Evolutionary conservation across 2,888 invertebrate species (phyloP).

Genomic region (Myathropa florea): DNA sequence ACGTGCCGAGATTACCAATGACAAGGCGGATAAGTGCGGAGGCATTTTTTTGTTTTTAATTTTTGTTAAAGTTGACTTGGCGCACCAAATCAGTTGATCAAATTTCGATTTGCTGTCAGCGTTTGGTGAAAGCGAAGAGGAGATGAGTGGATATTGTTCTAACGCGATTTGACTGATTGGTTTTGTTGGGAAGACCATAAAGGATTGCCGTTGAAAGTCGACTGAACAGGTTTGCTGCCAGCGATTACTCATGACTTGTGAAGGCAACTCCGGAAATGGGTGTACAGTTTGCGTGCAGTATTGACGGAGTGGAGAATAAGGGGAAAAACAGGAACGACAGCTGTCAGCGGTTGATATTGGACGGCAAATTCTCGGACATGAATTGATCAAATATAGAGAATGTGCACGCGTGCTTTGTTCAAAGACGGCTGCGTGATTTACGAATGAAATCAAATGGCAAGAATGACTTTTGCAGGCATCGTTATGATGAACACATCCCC

Average conservation of each 20-base stretch:
- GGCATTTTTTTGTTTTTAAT: background rate
- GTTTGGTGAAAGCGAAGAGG: background rate
- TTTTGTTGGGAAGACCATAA: slow-evolving; percentile 22
- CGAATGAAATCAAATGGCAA: too few species aligned
- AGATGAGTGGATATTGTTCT: background rate
- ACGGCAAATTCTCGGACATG: too few species aligned
- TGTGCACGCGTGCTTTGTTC: too few species aligned
- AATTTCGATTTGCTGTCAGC: background rate
- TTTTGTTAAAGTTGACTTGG: background rate
- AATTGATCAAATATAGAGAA: too few species aligned
- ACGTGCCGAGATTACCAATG: background rate
- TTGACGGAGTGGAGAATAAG: slow-evolving; percentile 34
- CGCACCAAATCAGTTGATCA: background rate
- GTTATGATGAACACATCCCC: too few species aligned
- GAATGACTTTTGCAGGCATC: too few species aligned
- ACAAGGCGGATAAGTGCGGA: background rate
- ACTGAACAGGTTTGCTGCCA: background rate
- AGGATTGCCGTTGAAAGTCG: slow-evolving; percentile 5
- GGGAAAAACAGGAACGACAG: background rate
- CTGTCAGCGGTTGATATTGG: background rate
- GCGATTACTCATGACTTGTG: background rate
- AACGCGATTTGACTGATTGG: background rate
- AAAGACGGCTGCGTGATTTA: too few species aligned
- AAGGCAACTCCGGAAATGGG: slow-evolving; percentile 45
- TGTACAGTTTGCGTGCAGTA: slow-evolving; percentile 11